These are phyloP conservation scores for Tenualosa thibaudeaui DNA, from an alignment of 2,797 vertebrate species.

Conservation along the genomic window DNA sequence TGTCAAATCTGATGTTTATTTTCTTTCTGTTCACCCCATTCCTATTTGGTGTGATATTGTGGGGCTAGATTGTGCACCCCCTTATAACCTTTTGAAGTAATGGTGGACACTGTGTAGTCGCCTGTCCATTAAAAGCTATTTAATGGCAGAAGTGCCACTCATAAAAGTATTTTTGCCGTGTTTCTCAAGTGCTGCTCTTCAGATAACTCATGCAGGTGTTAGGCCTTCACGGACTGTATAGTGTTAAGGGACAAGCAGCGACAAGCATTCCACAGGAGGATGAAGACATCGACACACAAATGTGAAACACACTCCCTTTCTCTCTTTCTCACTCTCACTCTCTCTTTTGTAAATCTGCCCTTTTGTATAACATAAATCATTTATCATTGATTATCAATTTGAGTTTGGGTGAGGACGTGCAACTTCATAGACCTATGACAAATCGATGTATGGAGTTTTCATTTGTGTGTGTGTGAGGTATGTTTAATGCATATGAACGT, in stretches of 20 bases:
- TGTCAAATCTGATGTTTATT: slow-evolving; percentile 73
- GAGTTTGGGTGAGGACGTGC: background rate
- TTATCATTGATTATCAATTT: background rate
- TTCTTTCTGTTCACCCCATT: slow-evolving; percentile 30
- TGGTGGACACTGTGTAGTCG: slow-evolving; percentile 45
- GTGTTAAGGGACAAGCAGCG: background rate
- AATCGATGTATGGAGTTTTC: background rate
- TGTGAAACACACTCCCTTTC: no score
- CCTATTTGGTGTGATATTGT: slow-evolving; percentile 48
- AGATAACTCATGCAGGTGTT: background rate
- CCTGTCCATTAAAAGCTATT: slow-evolving; percentile 37
- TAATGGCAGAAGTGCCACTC: slow-evolving; percentile 35
- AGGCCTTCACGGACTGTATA: background rate
- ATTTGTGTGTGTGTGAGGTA: background rate
- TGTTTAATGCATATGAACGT: background rate
- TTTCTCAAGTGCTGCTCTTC: background rate
- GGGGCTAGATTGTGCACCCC: slow-evolving; percentile 37
- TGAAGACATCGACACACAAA: no score
- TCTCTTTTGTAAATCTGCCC: background rate
- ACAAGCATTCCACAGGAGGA: background rate
- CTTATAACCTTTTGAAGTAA: slow-evolving; percentile 43
- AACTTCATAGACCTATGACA: background rate
- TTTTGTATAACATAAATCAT: background rate
- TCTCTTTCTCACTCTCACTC: no score
- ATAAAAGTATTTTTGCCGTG: slow-evolving; percentile 34